Evolutionary conservation across 2,797 vertebrate genomes (phyloP).

Genomic region (Brotogeris chrysoptera): DNA sequence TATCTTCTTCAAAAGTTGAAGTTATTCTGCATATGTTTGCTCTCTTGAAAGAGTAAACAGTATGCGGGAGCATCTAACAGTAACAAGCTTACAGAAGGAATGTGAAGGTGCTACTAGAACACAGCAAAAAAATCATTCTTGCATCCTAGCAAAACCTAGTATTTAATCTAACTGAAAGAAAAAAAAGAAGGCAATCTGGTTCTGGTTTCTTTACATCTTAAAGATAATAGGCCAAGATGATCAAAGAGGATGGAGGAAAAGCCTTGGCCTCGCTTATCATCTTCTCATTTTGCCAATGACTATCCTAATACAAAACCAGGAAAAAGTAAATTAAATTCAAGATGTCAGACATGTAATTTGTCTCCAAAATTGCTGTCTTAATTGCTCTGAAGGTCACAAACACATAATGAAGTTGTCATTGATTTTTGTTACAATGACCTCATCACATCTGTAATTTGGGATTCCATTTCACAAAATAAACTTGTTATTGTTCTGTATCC

Average conservation of each 20-base stretch:
- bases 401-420: neutral
- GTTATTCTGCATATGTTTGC: neutral
- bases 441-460: constrained; percentile 5
- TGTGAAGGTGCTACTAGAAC: neutral
- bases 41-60: neutral
- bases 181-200: neutral
- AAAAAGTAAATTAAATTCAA: neutral
- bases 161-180: neutral
- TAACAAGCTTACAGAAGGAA: neutral
- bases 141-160: neutral
- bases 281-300: neutral
- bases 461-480: constrained; percentile 43
- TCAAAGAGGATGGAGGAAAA: neutral
- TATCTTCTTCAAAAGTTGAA: neutral
- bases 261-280: neutral
- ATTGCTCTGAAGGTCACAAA: neutral
- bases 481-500: constrained; percentile 3
- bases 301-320: neutral
- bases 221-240: neutral
- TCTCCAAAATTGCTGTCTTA: constrained; percentile 1
- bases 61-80: neutral
- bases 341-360: neutral
- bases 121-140: neutral
- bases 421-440: constrained; percentile 17
- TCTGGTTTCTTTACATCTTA: neutral